Percentiles rank a stretch among this genome's conserved stretches.
Evolutionary conservation across 2,113 vertebrate genomes (phyloP).

Genomic region (Irena cyanogastra): DNA sequence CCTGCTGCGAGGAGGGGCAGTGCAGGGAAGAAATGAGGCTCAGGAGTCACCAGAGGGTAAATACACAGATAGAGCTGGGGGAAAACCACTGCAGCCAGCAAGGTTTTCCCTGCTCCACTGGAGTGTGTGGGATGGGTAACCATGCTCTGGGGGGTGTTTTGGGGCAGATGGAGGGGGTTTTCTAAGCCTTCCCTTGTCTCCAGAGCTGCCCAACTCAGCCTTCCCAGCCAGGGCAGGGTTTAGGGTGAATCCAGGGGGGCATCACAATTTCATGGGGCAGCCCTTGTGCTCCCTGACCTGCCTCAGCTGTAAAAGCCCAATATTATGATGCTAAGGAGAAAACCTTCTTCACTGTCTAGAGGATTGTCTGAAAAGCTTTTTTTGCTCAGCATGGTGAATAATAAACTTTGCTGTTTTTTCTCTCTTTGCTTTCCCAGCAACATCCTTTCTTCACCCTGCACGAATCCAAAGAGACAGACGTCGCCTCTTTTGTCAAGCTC

Average conservation of each 20-base stretch:
- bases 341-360: not conserved
- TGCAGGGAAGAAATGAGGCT: constrained; percentile 28
- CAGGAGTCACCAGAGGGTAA: constrained; percentile 23
- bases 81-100: not conserved
- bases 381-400: not conserved
- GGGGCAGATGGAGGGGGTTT: not conserved
- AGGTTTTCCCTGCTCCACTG: not conserved
- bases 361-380: not conserved
- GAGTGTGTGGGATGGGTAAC: not conserved
- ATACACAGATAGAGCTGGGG: not conserved
- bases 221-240: not conserved
- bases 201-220: not conserved
- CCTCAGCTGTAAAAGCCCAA: not conserved
- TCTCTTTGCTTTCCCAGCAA: constrained; percentile 76
- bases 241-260: not conserved
- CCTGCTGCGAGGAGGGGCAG: constrained; percentile 6
- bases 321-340: not conserved
- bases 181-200: not conserved
- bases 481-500: constrained; percentile 92
- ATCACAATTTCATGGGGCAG: not conserved
- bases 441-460: constrained; percentile 92
- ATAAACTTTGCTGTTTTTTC: not conserved
- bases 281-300: accelerated
- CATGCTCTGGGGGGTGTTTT: accelerated
- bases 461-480: constrained; percentile 95